phyloP scores from a whole-genome alignment of 2,797 vertebrate species.

The Myotis pilosus region DNA sequence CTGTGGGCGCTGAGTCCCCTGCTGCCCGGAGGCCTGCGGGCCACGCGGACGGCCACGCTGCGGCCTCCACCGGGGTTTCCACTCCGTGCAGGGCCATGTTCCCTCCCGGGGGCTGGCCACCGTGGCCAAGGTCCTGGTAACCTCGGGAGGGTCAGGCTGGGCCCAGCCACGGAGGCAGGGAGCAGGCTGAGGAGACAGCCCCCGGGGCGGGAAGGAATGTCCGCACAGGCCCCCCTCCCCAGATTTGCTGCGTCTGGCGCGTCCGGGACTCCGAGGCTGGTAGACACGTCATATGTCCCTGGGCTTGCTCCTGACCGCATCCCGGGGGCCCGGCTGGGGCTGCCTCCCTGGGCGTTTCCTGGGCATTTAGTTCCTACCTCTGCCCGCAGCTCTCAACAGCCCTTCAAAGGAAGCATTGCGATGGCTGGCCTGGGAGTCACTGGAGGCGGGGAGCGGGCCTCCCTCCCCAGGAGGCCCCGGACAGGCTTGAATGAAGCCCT shows the following conservation, averaged over 20 bases:
- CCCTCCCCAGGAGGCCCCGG: too few species aligned
- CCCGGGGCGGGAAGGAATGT: too few species aligned
- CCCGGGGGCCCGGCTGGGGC: accelerated
- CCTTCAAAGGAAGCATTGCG: accelerated
- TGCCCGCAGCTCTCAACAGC: neutral
- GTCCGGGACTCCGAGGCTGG: neutral
- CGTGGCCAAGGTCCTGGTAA: neutral
- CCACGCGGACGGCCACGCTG: accelerated
- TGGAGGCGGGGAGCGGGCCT: neutral
- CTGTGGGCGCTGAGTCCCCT: neutral
- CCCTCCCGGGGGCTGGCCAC: neutral
- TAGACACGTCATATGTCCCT: accelerated
- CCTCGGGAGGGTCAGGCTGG: neutral
- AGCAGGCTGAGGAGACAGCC: accelerated
- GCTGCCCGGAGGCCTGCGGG: neutral
- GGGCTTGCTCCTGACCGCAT: accelerated
- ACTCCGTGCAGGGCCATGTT: neutral
- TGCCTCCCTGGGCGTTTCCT: neutral
- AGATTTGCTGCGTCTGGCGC: neutral
- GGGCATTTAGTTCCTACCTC: neutral
- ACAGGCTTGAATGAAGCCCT: accelerated
- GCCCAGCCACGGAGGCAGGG: neutral
- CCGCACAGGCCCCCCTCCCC: accelerated
- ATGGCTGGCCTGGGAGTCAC: neutral
- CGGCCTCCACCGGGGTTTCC: neutral